Evolutionary conservation across 2,888 invertebrate species (phyloP).

Genomic region (Rotaria sp.): DNA sequence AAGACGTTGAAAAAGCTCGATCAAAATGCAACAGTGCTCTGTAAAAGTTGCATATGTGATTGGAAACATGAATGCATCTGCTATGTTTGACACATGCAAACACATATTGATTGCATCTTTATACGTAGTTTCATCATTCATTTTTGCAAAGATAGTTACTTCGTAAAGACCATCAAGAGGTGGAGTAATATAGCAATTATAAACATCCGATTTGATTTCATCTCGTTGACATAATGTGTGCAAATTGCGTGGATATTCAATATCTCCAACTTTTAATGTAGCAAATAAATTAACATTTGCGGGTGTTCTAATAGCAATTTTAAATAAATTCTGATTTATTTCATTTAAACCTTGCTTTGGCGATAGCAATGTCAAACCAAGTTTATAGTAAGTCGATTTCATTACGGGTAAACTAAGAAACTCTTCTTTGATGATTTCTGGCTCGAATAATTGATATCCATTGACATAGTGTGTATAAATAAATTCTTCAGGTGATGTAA

Average conservation of each 20-base stretch:
- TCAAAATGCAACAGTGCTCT: background rate
- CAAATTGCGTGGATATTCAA: background rate
- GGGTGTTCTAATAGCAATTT: background rate
- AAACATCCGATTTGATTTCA: background rate
- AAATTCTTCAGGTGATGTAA: constrained; percentile 20
- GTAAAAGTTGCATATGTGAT: background rate
- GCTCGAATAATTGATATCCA: constrained; percentile 1
- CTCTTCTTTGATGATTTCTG: background rate
- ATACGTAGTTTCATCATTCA: background rate
- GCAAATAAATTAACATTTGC: background rate
- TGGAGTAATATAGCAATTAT: background rate
- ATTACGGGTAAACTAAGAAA: constrained; percentile 1
- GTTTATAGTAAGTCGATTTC: background rate
- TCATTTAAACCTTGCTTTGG: constrained; percentile 27
- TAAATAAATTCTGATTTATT: background rate
- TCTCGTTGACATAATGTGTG: constrained; percentile 24
- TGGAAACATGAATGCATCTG: background rate
- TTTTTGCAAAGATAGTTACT: background rate
- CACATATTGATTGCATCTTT: background rate
- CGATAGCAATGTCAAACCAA: background rate
- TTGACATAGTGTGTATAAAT: background rate
- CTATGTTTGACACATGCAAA: background rate
- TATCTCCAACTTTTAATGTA: background rate
- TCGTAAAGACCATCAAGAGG: constrained; percentile 19
- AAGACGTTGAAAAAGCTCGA: background rate